Evolutionary conservation across 2,113 vertebrate species (phyloP).

Genomic region (Phylloscopus whistleri): DNA sequence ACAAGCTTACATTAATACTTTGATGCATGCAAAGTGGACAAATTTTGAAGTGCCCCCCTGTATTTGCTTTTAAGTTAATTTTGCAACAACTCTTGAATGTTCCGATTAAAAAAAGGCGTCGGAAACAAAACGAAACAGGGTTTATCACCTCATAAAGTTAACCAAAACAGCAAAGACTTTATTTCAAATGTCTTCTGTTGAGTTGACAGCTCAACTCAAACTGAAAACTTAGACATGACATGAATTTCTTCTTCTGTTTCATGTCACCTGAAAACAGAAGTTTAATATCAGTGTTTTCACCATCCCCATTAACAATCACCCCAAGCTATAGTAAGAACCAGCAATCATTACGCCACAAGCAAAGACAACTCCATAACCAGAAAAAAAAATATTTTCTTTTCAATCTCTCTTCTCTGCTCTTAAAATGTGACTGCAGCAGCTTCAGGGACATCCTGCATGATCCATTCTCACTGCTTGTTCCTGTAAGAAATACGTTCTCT

Average conservation of each 20-base stretch:
- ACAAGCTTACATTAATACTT: neutral
- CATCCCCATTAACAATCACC: neutral
- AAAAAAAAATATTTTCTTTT: neutral
- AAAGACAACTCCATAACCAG: neutral
- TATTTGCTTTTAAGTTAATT: neutral
- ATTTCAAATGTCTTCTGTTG: neutral
- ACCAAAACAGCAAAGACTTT: neutral
- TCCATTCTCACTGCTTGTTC: neutral
- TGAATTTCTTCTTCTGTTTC: neutral
- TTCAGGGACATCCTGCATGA: neutral
- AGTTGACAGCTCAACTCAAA: neutral
- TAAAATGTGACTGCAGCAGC: neutral
- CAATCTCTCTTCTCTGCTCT: neutral
- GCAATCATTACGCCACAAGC: neutral
- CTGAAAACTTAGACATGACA: neutral
- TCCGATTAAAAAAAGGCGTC: rapidly evolving
- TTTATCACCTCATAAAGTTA: neutral
- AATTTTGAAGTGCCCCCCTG: neutral
- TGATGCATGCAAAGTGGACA: neutral
- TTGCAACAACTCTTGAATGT: neutral
- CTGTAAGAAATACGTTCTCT: neutral
- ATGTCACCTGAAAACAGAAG: neutral
- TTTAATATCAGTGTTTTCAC: neutral
- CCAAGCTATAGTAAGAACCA: neutral
- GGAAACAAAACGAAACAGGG: neutral